Evolutionary conservation across 2,113 vertebrate species (phyloP), one percentile per base, ranked within the genome.

Genomic region (Sorex araneus): DNA sequence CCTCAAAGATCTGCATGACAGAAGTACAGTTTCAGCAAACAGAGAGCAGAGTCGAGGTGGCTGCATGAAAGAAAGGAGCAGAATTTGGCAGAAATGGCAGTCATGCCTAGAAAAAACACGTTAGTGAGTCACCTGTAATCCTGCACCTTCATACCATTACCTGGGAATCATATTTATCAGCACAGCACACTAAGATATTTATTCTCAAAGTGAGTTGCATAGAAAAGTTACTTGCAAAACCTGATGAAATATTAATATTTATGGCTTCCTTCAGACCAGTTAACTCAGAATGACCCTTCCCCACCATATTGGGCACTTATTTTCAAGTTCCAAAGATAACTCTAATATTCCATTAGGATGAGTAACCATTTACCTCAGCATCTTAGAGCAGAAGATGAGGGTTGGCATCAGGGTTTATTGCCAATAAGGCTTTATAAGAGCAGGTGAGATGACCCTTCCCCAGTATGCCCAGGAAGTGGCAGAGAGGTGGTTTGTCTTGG

Each of bases 341-440:
- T 23, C 19, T 36, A 5, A 25, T 25, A 18, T 54, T 73, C n/a
- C 73, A 5, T 12, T 4, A 9, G 25, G 16, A 2, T 32, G 11
- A 19, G 34, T 4, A 71, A 66, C 11, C 73, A 60, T 36, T 75
- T 6, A 36, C 6, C 15, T 45, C 8, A 34, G 32, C n/a, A 54
- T 34, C 12, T 6, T 43, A 12, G 54, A 74, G 50, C 30, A 23
- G n/a, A 80, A 64, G n/a, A 54, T 15, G 54, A 82, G 45, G 80
- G 82, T 69, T 9, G 73, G 19, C 11, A 21, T 6, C 4, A 0
- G 9, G 12, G 30, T 25, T 2, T 1, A 32, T 16, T 47, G 86
- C 66, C 1, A 0, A 19, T 0, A 1, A 66, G 11, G 6, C 2
- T 13, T 32, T 45, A 8, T 3, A 36, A 91, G 13, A 2, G 9